Conservation (phyloP, 2,113 vertebrate genomes). For the Microcebus murinus region DNA sequence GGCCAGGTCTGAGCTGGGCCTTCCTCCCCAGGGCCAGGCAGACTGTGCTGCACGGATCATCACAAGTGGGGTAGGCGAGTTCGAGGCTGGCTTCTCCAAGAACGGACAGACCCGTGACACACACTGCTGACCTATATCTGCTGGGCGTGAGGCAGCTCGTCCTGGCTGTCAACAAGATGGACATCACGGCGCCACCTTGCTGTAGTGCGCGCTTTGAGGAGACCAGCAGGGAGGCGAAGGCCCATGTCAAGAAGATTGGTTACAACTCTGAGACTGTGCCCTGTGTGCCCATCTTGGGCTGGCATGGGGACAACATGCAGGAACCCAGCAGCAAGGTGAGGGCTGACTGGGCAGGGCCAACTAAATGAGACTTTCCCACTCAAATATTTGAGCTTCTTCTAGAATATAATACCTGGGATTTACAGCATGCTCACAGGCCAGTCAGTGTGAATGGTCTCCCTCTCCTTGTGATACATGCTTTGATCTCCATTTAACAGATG, state of each 20-base stretch:
- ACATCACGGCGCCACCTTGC: constrained; percentile 84
- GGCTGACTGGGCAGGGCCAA: too few relatives aligned
- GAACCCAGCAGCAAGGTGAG: constrained; percentile 83
- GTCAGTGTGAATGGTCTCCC: too few relatives aligned
- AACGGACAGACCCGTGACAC: constrained; percentile 85
- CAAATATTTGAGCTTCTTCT: too few relatives aligned
- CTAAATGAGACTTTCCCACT: too few relatives aligned
- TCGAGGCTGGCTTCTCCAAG: constrained; percentile 80
- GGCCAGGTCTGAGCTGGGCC: background rate
- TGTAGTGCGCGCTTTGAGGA: constrained; percentile 84
- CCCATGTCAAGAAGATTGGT: constrained; percentile 86
- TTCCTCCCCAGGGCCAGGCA: constrained; percentile 75
- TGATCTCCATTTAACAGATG: too few relatives aligned
- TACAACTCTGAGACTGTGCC: constrained; percentile 81
- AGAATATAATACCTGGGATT: too few relatives aligned
- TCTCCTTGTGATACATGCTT: too few relatives aligned
- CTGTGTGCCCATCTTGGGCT: constrained; percentile 86
- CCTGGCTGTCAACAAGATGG: constrained; percentile 87
- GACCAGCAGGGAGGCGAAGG: constrained; percentile 86
- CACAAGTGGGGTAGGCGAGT: constrained; percentile 87
- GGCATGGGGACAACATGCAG: constrained; percentile 90
- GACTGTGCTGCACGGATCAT: constrained; percentile 87
- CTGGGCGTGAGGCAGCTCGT: constrained; percentile 89
- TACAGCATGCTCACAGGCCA: too few relatives aligned
- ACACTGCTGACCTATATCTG: constrained; percentile 85